Base-by-base conservation (phyloP, 2,888 invertebrate genomes). In the Cremastinae sp. region DNA sequence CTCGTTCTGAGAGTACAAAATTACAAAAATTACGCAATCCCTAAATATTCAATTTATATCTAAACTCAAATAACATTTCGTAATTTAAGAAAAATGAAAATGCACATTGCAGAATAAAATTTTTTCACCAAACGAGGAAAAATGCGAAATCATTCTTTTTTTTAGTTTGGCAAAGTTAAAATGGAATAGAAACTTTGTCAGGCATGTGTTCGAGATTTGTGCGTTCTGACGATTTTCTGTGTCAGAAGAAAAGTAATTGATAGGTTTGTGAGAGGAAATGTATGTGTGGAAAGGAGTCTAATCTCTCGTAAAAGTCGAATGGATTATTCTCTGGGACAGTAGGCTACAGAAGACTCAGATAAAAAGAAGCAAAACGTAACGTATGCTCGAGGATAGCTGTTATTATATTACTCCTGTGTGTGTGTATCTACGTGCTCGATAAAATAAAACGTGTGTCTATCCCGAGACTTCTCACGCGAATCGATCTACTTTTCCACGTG, bases 401-500 rank as follows among this genome's bases (percentile, higher is more conserved):
- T 61, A 56, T 55, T 39, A 39, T 37, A 5, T 18, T 20, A 47
- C 16, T 2, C 3, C 10, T 39, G 20, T 37, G 37, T 9, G 39
- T 62, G 5, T 20, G 3, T 20, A 37, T 7, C 16, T 10, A 16
- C 18, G 45, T 16, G 20, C 51, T 64, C 39, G 37, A 66, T 62
- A 35, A 47, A 59, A 14, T 14, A 20, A n/a, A 22, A 49, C 14
- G 43, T 35, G 45, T 10, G 16, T 20, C 10, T 45, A 18, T 56
- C 35, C 51, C 58, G 72, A 58, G 75, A 77, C 71, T 72, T 75
- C 47, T 59, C 74, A 49, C 69, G 61, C 75, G 77, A 71, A 75
- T 78, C 81, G 81, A 80, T 83, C 81, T 74, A 78, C 82, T 82
- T 82, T 81, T 77, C 65, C 79, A 59, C 51, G 53, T 35, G 12